phyloP scores from a whole-genome alignment of 2,797 vertebrate genomes.

The Sorex maritimensis region DNA sequence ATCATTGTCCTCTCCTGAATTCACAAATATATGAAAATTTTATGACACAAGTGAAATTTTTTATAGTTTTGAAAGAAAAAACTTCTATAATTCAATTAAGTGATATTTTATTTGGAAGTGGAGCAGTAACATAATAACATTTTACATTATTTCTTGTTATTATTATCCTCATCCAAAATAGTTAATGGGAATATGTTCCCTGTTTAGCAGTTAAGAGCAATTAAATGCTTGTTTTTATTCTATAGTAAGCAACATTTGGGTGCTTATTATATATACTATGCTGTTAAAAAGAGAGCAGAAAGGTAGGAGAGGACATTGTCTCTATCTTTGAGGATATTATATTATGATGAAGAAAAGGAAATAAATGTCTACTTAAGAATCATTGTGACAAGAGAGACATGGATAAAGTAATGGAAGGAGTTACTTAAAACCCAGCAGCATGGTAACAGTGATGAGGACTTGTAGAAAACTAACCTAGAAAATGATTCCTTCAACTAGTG shows the following conservation, averaged over 20 bases:
- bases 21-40: not conserved
- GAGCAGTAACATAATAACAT: not conserved
- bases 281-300: not conserved
- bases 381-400: not conserved
- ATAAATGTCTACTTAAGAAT: fast-evolving
- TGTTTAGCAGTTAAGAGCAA: not conserved
- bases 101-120: not conserved
- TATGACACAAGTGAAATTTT: not conserved
- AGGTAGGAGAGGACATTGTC: not conserved
- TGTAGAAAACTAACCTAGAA: not conserved
- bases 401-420: not conserved
- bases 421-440: not conserved
- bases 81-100: not conserved
- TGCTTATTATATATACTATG: too few species aligned
- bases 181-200: not conserved
- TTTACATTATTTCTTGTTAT: not conserved
- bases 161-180: not conserved
- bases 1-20: not conserved
- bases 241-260: not conserved
- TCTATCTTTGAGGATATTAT: not conserved
- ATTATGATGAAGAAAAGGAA: fast-evolving
- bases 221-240: not conserved
- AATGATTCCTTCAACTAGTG: not conserved
- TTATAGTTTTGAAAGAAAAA: not conserved
- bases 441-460: too few species aligned